Percentiles rank a stretch among this genome's conserved stretches.
These are phyloP conservation scores for Brachionus manjavacas DNA, from an alignment of 1,140 invertebrate species.

Conservation along the genomic window DNA sequence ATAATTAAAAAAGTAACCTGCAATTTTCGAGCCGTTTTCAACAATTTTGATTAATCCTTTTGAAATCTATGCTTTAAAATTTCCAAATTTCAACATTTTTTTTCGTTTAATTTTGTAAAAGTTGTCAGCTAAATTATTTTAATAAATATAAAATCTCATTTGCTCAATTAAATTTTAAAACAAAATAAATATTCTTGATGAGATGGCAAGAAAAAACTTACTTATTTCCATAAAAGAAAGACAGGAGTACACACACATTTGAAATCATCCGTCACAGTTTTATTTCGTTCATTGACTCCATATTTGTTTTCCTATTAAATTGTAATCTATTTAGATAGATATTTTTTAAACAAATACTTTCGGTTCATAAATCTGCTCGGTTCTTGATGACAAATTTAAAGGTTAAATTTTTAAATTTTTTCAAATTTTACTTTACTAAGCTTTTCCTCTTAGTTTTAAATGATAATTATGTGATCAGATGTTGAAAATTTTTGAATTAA, in stretches of 20 bases:
- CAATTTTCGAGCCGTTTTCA: neutral
- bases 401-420: too few species aligned
- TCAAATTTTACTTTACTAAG: too few species aligned
- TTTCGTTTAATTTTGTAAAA: neutral
- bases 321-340: neutral
- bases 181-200: neutral
- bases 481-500: too few species aligned
- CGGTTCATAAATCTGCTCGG: neutral
- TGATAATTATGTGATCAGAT: too few species aligned
- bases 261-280: neutral
- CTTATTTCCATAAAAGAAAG: neutral
- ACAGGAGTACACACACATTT: slow-evolving; percentile 2
- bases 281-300: neutral
- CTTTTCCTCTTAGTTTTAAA: too few species aligned
- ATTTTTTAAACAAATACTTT: neutral
- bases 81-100: neutral
- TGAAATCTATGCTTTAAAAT: neutral
- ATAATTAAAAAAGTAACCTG: neutral
- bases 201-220: neutral
- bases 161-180: neutral
- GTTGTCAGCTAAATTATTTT: neutral
- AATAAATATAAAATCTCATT: neutral
- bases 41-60: slow-evolving; percentile 16
- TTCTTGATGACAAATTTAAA: neutral
- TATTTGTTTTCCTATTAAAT: neutral